These are phyloP conservation scores for Heliconius congener DNA, from an alignment of 1,140 invertebrate species.

Conservation along the genomic window DNA sequence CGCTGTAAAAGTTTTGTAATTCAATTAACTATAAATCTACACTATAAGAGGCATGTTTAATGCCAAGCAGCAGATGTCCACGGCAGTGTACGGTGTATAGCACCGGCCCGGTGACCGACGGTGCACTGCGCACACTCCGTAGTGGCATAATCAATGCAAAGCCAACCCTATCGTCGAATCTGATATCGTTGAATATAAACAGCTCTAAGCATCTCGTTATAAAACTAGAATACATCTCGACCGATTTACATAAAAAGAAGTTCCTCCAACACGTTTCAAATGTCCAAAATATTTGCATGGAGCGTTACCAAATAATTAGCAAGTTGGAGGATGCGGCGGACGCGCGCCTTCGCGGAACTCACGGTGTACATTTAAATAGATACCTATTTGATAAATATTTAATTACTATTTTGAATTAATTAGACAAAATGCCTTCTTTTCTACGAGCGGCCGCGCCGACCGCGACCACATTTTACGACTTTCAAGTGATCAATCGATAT, in stretches of 20 bases:
- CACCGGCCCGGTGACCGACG: too few species aligned
- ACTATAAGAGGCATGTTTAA: not conserved
- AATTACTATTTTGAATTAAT: constrained; percentile 9
- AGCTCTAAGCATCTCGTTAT: not conserved
- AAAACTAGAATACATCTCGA: not conserved
- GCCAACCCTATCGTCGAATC: not conserved
- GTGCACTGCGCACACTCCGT: too few species aligned
- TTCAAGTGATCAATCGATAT: constrained; percentile 5
- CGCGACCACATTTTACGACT: not conserved
- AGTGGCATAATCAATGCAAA: not conserved
- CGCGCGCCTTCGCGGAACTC: not conserved
- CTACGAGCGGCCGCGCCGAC: not conserved
- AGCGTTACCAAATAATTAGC: not conserved
- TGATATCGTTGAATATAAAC: constrained; percentile 9
- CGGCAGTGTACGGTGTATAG: not conserved
- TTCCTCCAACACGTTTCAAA: not conserved
- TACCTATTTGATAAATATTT: not conserved
- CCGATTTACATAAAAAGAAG: not conserved
- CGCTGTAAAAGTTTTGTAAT: too few species aligned
- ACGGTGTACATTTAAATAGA: not conserved
- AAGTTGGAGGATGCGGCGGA: not conserved
- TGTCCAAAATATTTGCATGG: not conserved
- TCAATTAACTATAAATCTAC: too few species aligned
- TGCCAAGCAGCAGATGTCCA: not conserved
- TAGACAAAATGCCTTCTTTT: not conserved